A percentile compares a stretch with the other conserved stretches of the same genome.
These are phyloP conservation scores for Corythaixoides concolor DNA, from an alignment of 2,113 vertebrate species.

Conservation along the genomic window DNA sequence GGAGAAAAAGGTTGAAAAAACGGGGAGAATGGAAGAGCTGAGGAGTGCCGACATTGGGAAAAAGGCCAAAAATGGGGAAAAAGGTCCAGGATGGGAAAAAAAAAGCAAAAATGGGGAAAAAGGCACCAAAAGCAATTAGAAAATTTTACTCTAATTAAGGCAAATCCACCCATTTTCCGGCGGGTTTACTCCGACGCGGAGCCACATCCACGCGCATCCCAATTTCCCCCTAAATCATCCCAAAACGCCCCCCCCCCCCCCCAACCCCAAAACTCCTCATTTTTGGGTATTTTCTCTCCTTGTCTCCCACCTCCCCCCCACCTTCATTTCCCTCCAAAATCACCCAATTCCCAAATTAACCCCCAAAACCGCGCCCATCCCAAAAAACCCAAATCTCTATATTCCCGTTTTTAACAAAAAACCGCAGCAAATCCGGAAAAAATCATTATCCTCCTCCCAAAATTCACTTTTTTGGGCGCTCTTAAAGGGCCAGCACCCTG, in stretches of 20 bases:
- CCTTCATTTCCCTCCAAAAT: not conserved
- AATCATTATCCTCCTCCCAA: not conserved
- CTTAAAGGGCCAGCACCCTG: not conserved
- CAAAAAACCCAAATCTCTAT: rapidly evolving
- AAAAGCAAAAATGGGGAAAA: not conserved
- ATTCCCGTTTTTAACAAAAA: not conserved
- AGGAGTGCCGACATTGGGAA: not conserved
- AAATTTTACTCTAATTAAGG: not conserved
- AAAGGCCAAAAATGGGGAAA: not conserved
- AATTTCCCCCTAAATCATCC: not conserved
- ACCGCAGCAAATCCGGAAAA: not conserved
- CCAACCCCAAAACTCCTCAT: rapidly evolving
- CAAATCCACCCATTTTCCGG: not conserved
- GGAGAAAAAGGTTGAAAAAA: too few species aligned
- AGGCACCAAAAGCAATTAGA: not conserved
- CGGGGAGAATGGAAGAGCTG: not conserved
- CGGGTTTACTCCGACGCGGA: rapidly evolving
- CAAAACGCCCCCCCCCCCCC: not conserved
- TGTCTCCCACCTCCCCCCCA: not conserved
- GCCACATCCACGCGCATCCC: rapidly evolving
- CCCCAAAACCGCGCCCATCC: rapidly evolving
- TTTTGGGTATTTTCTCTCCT: not conserved
- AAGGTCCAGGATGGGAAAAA: not conserved
- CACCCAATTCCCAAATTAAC: not conserved
- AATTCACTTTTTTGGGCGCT: not conserved